Conservation (phyloP, 2,888 invertebrate genomes). For the Morpho deidamia region DNA sequence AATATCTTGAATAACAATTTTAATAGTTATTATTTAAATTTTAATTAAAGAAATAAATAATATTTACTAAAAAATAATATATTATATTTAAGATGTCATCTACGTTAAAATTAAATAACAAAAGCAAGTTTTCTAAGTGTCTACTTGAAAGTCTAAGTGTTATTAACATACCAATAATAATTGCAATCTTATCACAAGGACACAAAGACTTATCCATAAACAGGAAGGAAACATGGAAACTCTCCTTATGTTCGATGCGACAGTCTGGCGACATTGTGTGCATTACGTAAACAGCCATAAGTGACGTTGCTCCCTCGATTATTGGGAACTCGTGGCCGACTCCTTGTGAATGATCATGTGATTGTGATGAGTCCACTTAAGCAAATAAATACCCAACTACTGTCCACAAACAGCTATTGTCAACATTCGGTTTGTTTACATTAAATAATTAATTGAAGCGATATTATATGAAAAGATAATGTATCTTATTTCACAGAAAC, state of each 20-base stretch:
- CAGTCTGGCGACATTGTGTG: conserved; percentile 7
- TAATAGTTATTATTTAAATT: too few species aligned
- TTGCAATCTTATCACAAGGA: background rate
- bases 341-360: conserved; percentile 70
- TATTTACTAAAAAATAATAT: too few species aligned
- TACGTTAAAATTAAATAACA: too few species aligned
- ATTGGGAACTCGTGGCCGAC: conserved; percentile 65
- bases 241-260: conserved; percentile 2
- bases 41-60: too few species aligned
- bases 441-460: conserved; percentile 1
- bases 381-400: conserved; percentile 62
- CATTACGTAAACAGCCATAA: conserved; percentile 22
- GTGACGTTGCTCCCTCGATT: conserved; percentile 34
- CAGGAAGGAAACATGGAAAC: background rate
- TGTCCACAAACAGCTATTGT: conserved; percentile 45
- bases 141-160: background rate
- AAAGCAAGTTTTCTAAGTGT: background rate
- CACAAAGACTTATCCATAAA: background rate
- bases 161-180: background rate
- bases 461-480: conserved; percentile 1
- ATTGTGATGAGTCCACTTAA: conserved; percentile 73
- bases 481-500: too few species aligned
- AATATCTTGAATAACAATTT: too few species aligned
- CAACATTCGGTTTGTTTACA: conserved; percentile 39
- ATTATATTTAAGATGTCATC: too few species aligned